Evolutionary conservation across 2,113 vertebrate genomes (phyloP), one percentile per base, ranked within the genome.

Genomic region (Vidua macroura): DNA sequence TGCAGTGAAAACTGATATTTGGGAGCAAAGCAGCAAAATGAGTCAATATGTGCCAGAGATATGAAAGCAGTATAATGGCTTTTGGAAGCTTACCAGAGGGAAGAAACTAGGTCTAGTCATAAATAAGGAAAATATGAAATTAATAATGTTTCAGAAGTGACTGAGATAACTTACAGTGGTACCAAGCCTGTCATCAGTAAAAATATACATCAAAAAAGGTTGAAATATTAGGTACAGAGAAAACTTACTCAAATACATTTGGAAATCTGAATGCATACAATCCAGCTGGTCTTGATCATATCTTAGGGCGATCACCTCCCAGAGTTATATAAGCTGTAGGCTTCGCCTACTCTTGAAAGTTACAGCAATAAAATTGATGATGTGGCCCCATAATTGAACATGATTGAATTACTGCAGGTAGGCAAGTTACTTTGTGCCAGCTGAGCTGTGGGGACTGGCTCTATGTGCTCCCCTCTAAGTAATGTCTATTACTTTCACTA

Each of bases 161-260:
- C 93, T 84, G 80, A 92, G 72, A 82, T 96, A 93, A 91, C 83
- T 93, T 82, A 58, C 37, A 76, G 60, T 66, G 35, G 23, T 91
- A 97, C 93, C 92, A 76, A 84, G 33, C 31, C 62, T 94, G 88
- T 96, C 92, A 95, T 95, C 96, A 95, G 62, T 25, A 82, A 92
- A 82, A 95, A 79, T 56, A 92, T 93, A 89, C 39, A 88, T 90
- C 92, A 81, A 83, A 83, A 69, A 94, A 86, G 0, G 3, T 20
- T 96, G 90, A 95, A 91, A 93, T 90, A 94, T 48, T 94, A 84
- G 44, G 52, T 84, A 79, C 48, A 56, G 80, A 84, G n/a, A 35
- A 92, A 93, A 88, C 20, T 28, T 84, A 68, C 25, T 75, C 23
- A 82, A 93, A 86, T 79, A 51, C 10, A 3, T 82, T 86, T 79